Conservation (phyloP, 2,797 vertebrate species). For the Thaleichthys pacificus region DNA sequence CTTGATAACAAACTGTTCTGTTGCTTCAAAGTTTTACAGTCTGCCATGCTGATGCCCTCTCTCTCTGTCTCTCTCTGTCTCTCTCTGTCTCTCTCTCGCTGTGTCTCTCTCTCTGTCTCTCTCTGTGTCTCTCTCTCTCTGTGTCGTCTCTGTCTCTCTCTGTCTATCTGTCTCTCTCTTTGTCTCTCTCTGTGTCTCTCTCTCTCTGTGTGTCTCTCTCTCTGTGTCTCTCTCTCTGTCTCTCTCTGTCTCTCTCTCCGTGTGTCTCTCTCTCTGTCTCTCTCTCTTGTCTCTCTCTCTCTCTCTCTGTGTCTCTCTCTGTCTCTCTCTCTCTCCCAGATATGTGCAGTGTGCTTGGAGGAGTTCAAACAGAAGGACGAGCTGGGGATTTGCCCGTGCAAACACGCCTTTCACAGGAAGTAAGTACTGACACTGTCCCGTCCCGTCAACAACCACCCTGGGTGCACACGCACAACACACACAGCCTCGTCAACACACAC, state of each 20-base stretch:
- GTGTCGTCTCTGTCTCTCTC: neutral
- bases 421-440: slow-evolving; percentile 69
- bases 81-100: neutral
- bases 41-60: neutral
- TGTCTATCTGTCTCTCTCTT: neutral
- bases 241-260: too few relatives aligned
- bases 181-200: too few relatives aligned
- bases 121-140: neutral
- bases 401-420: slow-evolving; percentile 99
- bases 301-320: neutral
- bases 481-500: too few relatives aligned
- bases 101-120: neutral
- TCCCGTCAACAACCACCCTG: neutral
- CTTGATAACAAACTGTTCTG: too few relatives aligned
- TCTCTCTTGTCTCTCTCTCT: too few relatives aligned
- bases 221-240: too few relatives aligned
- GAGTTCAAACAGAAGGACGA: slow-evolving; percentile 99
- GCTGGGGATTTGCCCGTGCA: slow-evolving; percentile 97
- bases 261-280: too few relatives aligned
- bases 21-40: neutral
- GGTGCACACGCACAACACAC: slow-evolving; percentile 3
- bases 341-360: slow-evolving; percentile 97
- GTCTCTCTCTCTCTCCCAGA: slow-evolving; percentile 70
- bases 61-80: slow-evolving; percentile 29
- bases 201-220: too few relatives aligned